phyloP scores from a whole-genome alignment of 2,888 invertebrate genomes.

The Sinopyrophorus schimmeli region DNA sequence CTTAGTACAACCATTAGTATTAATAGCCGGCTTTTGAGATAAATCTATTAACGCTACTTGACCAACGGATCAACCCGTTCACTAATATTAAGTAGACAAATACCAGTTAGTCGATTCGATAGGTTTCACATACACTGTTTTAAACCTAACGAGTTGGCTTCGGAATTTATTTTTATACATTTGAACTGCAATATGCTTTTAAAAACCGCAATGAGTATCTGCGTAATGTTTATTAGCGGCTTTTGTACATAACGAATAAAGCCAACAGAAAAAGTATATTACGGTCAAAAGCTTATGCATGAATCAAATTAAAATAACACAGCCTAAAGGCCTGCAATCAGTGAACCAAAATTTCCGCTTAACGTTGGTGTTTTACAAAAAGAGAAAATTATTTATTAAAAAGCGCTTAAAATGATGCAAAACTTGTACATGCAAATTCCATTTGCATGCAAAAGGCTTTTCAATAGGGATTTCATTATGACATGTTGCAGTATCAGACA shows the following conservation, averaged over 20 bases:
- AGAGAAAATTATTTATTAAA: conserved; percentile 18
- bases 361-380: conserved; percentile 5
- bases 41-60: conserved; percentile 4
- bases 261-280: too few relatives aligned
- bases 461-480: conserved; percentile 19
- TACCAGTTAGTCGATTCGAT: too few relatives aligned
- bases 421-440: conserved; percentile 25
- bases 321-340: background rate
- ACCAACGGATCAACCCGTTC: conserved; percentile 2
- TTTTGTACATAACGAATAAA: too few relatives aligned
- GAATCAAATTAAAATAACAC: too few relatives aligned
- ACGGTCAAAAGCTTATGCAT: too few relatives aligned
- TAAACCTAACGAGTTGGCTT: too few relatives aligned
- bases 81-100: too few relatives aligned
- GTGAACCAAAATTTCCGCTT: conserved; percentile 8
- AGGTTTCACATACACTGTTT: too few relatives aligned
- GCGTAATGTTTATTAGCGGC: too few relatives aligned
- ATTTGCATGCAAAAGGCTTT: conserved; percentile 23
- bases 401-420: conserved; percentile 16
- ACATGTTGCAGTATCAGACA: conserved; percentile 16
- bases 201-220: too few relatives aligned
- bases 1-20: conserved; percentile 12
- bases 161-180: too few relatives aligned
- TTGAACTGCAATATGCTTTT: too few relatives aligned
- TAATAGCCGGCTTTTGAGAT: conserved; percentile 3